Evolutionary conservation across 2,888 invertebrate genomes (phyloP).

Genomic region (Lysandra bellargus): DNA sequence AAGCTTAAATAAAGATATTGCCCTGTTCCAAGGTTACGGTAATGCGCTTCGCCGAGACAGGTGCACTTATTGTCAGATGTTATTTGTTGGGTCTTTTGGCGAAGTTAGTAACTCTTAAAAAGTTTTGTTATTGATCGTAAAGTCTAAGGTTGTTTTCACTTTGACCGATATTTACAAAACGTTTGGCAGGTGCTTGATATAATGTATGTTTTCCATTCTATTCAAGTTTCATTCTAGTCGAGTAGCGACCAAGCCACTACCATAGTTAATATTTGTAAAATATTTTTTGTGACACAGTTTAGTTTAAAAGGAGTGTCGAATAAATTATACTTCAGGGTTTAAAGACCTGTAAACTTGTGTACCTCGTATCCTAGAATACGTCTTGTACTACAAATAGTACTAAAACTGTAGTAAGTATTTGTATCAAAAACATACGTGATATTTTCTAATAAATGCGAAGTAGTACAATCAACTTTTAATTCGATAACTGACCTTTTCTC

Average conservation of each 20-base stretch:
- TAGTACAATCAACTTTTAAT: neutral
- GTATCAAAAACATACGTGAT: no score
- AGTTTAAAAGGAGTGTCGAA: no score
- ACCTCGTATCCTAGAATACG: no score
- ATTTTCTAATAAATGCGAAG: neutral
- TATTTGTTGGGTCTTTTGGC: neutral
- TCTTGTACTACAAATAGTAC: no score
- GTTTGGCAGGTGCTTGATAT: no score
- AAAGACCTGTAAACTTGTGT: no score
- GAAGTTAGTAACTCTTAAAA: neutral
- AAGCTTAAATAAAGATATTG: neutral
- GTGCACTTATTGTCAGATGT: neutral
- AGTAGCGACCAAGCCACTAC: no score
- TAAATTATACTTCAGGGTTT: no score
- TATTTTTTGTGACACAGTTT: neutral
- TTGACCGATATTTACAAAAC: neutral
- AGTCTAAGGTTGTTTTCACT: neutral
- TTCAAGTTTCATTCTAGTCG: no score
- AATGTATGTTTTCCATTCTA: no score
- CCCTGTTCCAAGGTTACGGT: neutral
- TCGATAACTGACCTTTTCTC: neutral
- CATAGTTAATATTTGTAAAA: neutral
- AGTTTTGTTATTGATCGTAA: neutral
- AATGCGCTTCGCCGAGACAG: neutral
- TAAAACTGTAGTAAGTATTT: no score